Conservation (phyloP, 2,797 vertebrate genomes). For the Zonotrichia albicollis region DNA sequence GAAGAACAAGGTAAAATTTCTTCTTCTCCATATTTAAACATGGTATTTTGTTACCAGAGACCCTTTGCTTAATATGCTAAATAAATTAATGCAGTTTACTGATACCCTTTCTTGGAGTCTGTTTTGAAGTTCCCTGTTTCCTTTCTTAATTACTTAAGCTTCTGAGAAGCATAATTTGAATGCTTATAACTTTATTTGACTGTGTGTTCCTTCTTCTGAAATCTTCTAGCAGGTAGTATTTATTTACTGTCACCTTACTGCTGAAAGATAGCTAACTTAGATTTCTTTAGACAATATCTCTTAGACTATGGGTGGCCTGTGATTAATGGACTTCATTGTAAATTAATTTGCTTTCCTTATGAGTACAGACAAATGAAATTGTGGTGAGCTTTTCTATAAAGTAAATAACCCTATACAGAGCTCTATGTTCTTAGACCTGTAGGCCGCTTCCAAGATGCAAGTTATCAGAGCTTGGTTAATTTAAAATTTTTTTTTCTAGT, state of each 20-base stretch:
- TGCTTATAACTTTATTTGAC: background rate
- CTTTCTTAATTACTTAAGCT: background rate
- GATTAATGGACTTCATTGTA: background rate
- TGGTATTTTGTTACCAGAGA: conserved; percentile 6
- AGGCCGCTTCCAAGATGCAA: background rate
- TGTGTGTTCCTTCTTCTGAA: background rate
- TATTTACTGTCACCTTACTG: background rate
- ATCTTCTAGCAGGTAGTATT: background rate
- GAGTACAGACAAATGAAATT: background rate
- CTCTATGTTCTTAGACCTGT: background rate
- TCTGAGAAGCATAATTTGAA: background rate
- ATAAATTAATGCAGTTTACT: background rate
- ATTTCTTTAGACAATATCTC: background rate
- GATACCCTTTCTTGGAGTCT: background rate
- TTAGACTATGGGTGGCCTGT: background rate
- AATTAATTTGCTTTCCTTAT: background rate
- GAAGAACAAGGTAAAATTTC: conserved; percentile 90
- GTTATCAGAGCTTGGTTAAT: background rate
- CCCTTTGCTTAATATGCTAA: background rate
- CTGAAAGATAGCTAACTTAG: background rate
- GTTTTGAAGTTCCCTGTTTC: background rate
- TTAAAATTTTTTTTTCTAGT: background rate
- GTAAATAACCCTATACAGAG: background rate
- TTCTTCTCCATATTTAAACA: conserved; percentile 3
- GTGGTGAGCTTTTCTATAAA: background rate